Base-by-base conservation (phyloP, 2,888 invertebrate species). In the Drosophila parthenogenetica region DNA sequence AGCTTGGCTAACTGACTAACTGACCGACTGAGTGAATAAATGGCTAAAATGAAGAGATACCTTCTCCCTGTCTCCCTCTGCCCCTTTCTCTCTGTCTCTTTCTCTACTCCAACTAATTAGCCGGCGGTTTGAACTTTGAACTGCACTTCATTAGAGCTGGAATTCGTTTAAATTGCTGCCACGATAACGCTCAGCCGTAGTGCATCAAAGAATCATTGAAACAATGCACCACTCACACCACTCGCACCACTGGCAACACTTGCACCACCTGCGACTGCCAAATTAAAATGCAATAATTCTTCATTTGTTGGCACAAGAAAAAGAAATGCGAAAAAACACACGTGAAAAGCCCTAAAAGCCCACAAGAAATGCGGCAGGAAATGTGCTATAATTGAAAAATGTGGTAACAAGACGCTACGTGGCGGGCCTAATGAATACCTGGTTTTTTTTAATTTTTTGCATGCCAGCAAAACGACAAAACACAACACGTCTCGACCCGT, bases 251-350 rank as follows among this genome's bases (percentile, higher is more conserved):
- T 39, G 11, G 22, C 19, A 63, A 42, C 45, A 37, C 19, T n/a
- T 39, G 49, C 46, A 61, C 45, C 87, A 87, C 81, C 85, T 87
- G 87, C 70, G 72, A 70, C 73, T 72, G 76, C 76, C 86, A 84
- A 89, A 90, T 90, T 90, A 90, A 90, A 90, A 82, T 78, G 90
- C 87, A 90, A 90, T 90, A 87, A 88, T 81, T 90, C 90, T 90
- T 90, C 89, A 90, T 90, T 90, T 87, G 76, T 40, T 37, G 13
- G 40, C 59, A 57, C 63, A 40, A 32, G 43, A 37, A 50, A 43
- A 58, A 13, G 10, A 37, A 19, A 54, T 11, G 46, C 25, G 13
- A 54, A n/a, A 53, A 58, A 17, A 48, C 25, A 48, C 16, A 37
- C 14, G 57, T 53, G 53, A 66, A 60, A 74, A 68, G 55, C 58